phyloP scores from a whole-genome alignment of 2,888 invertebrate genomes.

The Ectemnius lituratus region DNA sequence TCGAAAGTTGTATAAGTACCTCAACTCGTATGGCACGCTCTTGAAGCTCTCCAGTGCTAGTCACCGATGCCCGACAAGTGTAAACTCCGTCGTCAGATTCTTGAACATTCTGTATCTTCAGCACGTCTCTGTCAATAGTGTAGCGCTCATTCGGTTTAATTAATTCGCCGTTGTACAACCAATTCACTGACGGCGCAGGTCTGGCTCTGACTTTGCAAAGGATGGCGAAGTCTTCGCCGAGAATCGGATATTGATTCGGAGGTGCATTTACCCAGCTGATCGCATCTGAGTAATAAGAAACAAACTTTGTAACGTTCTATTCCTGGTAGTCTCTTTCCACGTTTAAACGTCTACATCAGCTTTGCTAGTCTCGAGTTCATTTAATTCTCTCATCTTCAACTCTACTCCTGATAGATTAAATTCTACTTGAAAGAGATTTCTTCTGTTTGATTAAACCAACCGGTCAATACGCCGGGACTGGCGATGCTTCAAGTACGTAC shows the following conservation, averaged over 20 bases:
- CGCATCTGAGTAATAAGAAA: slow-evolving; percentile 82
- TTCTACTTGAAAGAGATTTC: not conserved
- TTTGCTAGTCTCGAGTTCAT: not conserved
- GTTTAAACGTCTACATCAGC: slow-evolving; percentile 4
- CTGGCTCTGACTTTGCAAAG: slow-evolving; percentile 91
- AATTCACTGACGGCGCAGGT: slow-evolving; percentile 91
- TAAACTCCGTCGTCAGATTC: slow-evolving; percentile 92
- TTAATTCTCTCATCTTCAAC: not conserved
- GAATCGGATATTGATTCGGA: slow-evolving; percentile 88
- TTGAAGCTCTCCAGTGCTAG: slow-evolving; percentile 88
- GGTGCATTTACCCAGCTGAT: slow-evolving; percentile 94
- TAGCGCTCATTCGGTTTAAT: slow-evolving; percentile 86
- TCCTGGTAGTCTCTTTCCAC: not conserved
- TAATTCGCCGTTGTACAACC: slow-evolving; percentile 88
- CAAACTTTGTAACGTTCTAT: slow-evolving; percentile 15
- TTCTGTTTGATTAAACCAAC: not conserved
- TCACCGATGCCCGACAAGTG: slow-evolving; percentile 91
- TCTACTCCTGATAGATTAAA: not conserved
- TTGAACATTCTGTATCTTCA: slow-evolving; percentile 87
- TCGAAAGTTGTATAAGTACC: slow-evolving; percentile 76
- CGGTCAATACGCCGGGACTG: not conserved
- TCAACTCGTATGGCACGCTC: slow-evolving; percentile 89
- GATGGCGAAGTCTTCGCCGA: slow-evolving; percentile 87
- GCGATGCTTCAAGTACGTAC: slow-evolving; percentile 78
- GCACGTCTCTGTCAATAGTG: slow-evolving; percentile 86